Conservation (phyloP, 2,888 invertebrate genomes). For the Cheilosia scutellata region DNA sequence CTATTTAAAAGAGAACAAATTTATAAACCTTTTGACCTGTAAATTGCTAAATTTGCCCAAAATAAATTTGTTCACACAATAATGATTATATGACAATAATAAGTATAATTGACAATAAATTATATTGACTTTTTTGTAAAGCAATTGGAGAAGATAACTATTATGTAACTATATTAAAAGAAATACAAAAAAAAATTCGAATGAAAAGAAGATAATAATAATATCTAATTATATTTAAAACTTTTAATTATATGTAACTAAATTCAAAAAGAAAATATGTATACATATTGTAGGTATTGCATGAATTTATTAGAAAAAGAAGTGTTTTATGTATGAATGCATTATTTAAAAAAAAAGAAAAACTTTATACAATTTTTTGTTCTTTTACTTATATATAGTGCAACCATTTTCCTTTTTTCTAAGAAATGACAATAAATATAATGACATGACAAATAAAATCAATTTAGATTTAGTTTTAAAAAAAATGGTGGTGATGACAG, state of each 20-base stretch:
- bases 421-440: slow-evolving; percentile 44
- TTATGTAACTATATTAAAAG: background rate
- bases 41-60: slow-evolving; percentile 59
- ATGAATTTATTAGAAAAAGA: slow-evolving; percentile 23
- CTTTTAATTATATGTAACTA: slow-evolving; percentile 27
- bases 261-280: slow-evolving; percentile 5
- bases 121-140: slow-evolving; percentile 59
- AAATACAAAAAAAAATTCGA: slow-evolving; percentile 7
- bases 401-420: no score
- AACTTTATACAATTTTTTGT: no score
- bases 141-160: background rate
- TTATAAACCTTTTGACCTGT: slow-evolving; percentile 51
- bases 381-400: no score
- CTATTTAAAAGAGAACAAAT: slow-evolving; percentile 35
- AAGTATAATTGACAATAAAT: slow-evolving; percentile 58
- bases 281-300: slow-evolving; percentile 17
- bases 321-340: slow-evolving; percentile 37
- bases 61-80: background rate
- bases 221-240: slow-evolving; percentile 33
- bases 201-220: slow-evolving; percentile 9
- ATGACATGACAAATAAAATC: slow-evolving; percentile 53
- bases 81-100: slow-evolving; percentile 46
- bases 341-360: background rate
- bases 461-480: slow-evolving; percentile 32
- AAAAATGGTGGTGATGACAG: slow-evolving; percentile 14